phyloP scores from a whole-genome alignment of 2,113 vertebrate genomes.

The Hippoglossus stenolepis region DNA sequence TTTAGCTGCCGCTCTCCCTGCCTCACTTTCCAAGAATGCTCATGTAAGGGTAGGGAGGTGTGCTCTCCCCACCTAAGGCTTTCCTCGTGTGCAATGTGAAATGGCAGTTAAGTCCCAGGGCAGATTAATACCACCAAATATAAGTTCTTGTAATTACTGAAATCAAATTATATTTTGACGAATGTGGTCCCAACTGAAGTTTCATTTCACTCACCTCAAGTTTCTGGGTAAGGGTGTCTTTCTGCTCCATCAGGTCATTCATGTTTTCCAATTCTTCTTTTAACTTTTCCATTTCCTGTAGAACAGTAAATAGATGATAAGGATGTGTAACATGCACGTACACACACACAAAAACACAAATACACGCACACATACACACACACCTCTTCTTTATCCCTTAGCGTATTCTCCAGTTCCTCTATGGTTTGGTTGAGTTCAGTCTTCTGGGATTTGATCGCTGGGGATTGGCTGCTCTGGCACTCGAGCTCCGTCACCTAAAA shows the following conservation, averaged over 20 bases:
- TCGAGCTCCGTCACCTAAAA: conserved; percentile 96
- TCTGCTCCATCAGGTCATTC: conserved; percentile 95
- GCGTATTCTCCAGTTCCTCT: conserved; percentile 91
- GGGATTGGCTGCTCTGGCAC: conserved; percentile 95
- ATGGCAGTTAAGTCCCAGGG: too few relatives aligned
- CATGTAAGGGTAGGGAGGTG: too few relatives aligned
- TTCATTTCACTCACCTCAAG: conserved; percentile 85
- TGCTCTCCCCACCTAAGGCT: too few relatives aligned
- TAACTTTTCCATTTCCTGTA: conserved; percentile 95
- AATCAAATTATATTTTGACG: background rate
- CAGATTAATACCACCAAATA: too few relatives aligned
- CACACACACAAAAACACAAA: conserved; percentile 68
- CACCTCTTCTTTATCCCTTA: conserved; percentile 97
- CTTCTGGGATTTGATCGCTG: conserved; percentile 97
- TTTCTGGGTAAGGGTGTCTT: conserved; percentile 93
- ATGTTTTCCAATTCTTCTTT: conserved; percentile 97
- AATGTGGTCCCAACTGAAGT: background rate
- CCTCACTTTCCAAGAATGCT: too few relatives aligned
- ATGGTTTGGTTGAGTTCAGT: conserved; percentile 97
- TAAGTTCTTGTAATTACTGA: background rate
- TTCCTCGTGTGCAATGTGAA: too few relatives aligned
- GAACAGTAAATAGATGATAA: conserved; percentile 45
- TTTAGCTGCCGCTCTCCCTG: too few relatives aligned
- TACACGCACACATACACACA: conserved; percentile 13
- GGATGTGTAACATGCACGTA: conserved; percentile 64